Conservation (phyloP, 1,140 invertebrate genomes). For the Acyrthosiphon pisum region DNA sequence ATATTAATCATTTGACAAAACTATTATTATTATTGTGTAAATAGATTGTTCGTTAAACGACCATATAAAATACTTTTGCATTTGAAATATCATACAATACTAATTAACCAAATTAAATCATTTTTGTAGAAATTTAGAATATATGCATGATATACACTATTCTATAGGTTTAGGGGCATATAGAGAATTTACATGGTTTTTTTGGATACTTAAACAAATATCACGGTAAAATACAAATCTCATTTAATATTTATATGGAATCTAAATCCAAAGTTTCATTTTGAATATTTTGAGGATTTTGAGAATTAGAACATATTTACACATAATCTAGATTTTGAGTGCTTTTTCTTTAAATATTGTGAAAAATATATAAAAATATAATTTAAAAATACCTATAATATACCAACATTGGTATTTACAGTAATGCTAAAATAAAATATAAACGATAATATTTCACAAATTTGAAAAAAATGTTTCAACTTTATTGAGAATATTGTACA, state of each 20-base stretch:
- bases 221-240: too few species aligned
- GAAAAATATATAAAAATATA: background rate
- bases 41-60: background rate
- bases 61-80: background rate
- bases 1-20: background rate
- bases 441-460: too few species aligned
- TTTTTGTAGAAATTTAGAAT: background rate
- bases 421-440: too few species aligned
- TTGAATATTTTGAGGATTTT: too few species aligned
- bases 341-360: background rate
- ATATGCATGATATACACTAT: background rate
- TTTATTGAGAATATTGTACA: too few species aligned
- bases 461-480: too few species aligned
- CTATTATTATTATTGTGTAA: background rate
- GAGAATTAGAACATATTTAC: background rate
- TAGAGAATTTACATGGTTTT: background rate
- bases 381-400: too few species aligned
- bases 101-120: background rate
- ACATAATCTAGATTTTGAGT: background rate
- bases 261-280: too few species aligned
- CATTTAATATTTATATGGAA: too few species aligned
- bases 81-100: background rate
- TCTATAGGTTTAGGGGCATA: background rate
- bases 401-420: too few species aligned
- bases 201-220: too few species aligned